These are phyloP conservation scores for Aulostomus chinensis DNA, from an alignment of 2,797 vertebrate genomes.

Conservation along the genomic window DNA sequence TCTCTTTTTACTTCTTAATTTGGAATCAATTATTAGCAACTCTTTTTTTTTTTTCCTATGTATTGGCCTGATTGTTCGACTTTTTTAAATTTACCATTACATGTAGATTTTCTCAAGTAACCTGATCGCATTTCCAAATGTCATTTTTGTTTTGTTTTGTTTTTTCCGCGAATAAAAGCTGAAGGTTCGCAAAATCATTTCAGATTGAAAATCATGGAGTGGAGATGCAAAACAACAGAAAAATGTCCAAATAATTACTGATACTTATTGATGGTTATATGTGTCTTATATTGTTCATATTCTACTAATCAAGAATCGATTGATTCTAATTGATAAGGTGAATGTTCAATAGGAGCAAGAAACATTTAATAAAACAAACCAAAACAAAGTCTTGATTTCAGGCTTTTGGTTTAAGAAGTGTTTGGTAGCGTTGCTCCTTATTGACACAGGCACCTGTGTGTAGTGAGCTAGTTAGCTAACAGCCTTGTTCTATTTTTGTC, in stretches of 20 bases:
- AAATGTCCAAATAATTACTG: slow-evolving; percentile 11
- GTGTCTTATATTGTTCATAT: slow-evolving; percentile 6
- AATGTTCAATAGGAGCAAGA: slow-evolving; percentile 51
- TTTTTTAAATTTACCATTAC: no score
- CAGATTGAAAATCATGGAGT: not conserved
- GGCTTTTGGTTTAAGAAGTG: no score
- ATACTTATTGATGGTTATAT: slow-evolving; percentile 3
- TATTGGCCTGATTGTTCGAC: no score
- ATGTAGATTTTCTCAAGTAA: no score
- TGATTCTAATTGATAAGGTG: slow-evolving; percentile 18
- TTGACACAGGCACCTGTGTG: slow-evolving; percentile 66
- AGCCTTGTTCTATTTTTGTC: slow-evolving; percentile 77
- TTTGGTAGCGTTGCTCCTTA: slow-evolving; percentile 34
- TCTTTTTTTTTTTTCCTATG: no score
- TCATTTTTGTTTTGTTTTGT: no score
- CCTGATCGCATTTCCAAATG: no score
- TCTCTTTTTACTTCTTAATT: no score
- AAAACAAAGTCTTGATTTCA: no score
- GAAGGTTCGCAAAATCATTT: not conserved
- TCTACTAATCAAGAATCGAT: slow-evolving; percentile 45
- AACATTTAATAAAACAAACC: slow-evolving; percentile 13
- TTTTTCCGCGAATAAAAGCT: no score
- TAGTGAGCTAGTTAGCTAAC: slow-evolving; percentile 88
- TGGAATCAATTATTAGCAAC: no score
- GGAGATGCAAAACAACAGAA: slow-evolving; percentile 6